These are phyloP conservation scores for Thymelicus lineola DNA, from an alignment of 2,888 invertebrate genomes.

Conservation along the genomic window DNA sequence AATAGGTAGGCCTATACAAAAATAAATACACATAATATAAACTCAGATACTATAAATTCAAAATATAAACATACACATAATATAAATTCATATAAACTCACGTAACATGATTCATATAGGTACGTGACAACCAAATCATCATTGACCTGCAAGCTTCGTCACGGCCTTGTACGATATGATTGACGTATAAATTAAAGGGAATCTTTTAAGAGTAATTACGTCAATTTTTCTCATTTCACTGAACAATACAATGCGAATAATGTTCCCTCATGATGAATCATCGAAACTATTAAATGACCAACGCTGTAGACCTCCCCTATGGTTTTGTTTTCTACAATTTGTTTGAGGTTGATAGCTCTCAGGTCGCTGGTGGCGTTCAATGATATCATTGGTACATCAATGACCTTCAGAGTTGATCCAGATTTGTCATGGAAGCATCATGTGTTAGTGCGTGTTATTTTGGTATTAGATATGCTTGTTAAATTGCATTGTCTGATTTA, in stretches of 20 bases:
- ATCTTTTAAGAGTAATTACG: constrained; percentile 34
- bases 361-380: constrained; percentile 55
- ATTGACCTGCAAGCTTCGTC: neutral
- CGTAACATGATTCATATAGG: neutral
- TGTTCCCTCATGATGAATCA: constrained; percentile 55
- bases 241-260: constrained; percentile 54
- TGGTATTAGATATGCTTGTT: constrained; percentile 57
- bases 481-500: constrained; percentile 39
- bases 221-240: constrained; percentile 44
- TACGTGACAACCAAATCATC: neutral
- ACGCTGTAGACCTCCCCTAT: constrained; percentile 50
- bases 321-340: constrained; percentile 42
- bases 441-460: constrained; percentile 51
- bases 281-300: constrained; percentile 56
- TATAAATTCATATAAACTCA: neutral
- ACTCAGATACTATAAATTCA: too few species aligned
- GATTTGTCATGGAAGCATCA: constrained; percentile 52
- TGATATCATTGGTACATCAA: constrained; percentile 69
- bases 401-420: constrained; percentile 68
- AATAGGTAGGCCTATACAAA: neutral
- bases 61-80: neutral
- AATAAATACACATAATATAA: neutral
- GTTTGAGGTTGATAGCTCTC: constrained; percentile 42
- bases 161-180: constrained; percentile 15
- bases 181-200: constrained; percentile 30